These are phyloP conservation scores for Lasiurus borealis DNA, from an alignment of 2,113 vertebrate genomes.

Conservation along the genomic window DNA sequence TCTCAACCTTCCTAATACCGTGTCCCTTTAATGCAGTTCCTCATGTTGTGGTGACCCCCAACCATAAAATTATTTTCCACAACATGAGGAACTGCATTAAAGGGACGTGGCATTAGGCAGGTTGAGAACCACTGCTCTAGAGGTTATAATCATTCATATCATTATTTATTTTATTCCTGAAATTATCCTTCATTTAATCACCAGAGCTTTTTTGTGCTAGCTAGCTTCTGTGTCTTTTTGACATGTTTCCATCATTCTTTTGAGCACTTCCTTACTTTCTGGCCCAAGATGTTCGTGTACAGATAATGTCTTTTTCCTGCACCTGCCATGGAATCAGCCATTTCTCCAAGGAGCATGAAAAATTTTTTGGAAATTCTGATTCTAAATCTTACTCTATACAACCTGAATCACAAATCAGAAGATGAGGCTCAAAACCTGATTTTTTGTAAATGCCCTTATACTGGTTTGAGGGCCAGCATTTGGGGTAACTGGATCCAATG, in stretches of 20 bases:
- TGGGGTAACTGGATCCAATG: neutral
- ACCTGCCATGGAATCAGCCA: neutral
- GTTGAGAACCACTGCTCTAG: neutral
- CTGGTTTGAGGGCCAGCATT: neutral
- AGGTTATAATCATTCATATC: neutral
- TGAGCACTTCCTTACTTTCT: constrained; percentile 22
- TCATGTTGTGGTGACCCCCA: too few species aligned
- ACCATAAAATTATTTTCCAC: too few species aligned
- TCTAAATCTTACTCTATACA: neutral
- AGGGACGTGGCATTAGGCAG: too few species aligned
- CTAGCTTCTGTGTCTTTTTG: constrained; percentile 22
- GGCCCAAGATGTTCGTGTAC: constrained; percentile 12
- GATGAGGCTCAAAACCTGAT: neutral
- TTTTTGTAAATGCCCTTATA: neutral
- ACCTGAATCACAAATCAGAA: constrained; percentile 32
- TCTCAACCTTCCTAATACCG: too few species aligned
- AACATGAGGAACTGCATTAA: too few species aligned
- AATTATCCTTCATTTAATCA: constrained; percentile 41
- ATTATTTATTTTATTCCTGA: constrained; percentile 29
- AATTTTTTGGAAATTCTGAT: constrained; percentile 30
- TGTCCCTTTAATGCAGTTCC: too few species aligned
- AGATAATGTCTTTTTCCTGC: neutral
- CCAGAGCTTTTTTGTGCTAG: neutral
- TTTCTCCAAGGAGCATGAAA: constrained; percentile 26
- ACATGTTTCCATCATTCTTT: constrained; percentile 12